Base-by-base conservation (phyloP, 2,888 invertebrate genomes). In the Acrocyrtus sp. region DNA sequence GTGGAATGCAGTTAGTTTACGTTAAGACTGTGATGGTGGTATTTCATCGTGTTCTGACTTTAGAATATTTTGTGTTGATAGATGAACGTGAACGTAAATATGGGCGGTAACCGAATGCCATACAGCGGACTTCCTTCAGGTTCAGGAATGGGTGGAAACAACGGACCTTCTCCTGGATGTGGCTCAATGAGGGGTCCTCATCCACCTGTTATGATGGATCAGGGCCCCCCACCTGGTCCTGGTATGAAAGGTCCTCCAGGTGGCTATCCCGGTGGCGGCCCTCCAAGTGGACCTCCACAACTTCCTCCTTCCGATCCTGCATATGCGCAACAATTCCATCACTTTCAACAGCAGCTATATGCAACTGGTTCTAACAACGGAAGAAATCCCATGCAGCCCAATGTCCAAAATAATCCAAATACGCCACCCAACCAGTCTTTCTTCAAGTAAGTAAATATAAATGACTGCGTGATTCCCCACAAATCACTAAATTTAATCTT, bases 271-370 rank as follows among this genome's bases (percentile, higher is more conserved):
- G 92, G 92, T 83, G 91, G 90, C 79, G 86, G 87, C 47, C 91
- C 93, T 68, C 93, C 93, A 27, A 93, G 93, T 8, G 88, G 90
- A 3, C 95, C 93, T 84, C 91, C 93, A 66, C 93, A 93, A 39
- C 94, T 94, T 6, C 92, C 91, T 27, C 92, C 94, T 72, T 91
- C 92, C 53, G 95, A 96, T 86, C 93, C 95, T 15, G 94, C 93
- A 84, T 96, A 96, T 86, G 95, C 95, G 83, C 94, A 94, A 85
- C 95, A 95, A 88, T 96, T 93, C 87, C 95, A 95, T 86, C 94
- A 95, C 86, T 96, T 96, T 87, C 96, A 96, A 84, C 96, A 96
- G 85, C 95, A 95, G 85, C 86, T 96, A 81, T 96, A 96, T 85
- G 95, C 96, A 75, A 96, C 95, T 56, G 90, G 90, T 78, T 91